These are phyloP conservation scores for Pollimyrus isidori DNA, from an alignment of 2,113 vertebrate species.

Conservation along the genomic window DNA sequence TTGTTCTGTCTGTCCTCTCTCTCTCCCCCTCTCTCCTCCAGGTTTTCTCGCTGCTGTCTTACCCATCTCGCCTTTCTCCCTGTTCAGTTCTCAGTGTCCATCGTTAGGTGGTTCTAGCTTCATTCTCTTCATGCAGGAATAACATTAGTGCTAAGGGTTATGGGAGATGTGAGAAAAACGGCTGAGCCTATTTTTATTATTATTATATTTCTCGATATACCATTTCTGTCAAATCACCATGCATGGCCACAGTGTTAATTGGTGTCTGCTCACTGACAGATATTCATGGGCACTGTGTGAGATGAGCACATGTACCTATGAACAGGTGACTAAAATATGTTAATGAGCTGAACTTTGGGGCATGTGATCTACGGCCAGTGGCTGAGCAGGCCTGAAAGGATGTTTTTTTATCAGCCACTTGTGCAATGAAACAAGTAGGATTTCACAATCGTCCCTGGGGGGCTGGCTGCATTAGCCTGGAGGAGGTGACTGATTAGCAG, in stretches of 20 bases:
- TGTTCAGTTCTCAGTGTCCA: neutral
- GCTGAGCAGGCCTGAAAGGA: neutral
- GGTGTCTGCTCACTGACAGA: neutral
- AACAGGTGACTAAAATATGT: neutral
- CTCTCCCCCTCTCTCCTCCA: neutral
- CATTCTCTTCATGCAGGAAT: constrained; percentile 27
- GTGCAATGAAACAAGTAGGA: neutral
- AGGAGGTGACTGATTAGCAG: neutral
- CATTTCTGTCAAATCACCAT: neutral
- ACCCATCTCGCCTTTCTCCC: constrained; percentile 47
- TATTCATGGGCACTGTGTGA: neutral
- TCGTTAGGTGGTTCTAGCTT: neutral
- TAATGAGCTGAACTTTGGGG: neutral
- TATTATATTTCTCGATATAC: neutral
- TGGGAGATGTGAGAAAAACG: neutral
- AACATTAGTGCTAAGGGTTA: constrained; percentile 39
- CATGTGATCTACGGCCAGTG: neutral
- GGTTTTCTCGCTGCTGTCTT: neutral
- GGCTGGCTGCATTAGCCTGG: neutral
- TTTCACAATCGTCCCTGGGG: neutral
- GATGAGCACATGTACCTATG: neutral
- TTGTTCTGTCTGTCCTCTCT: neutral
- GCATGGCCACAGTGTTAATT: neutral
- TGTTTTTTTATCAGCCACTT: neutral
- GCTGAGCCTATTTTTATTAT: neutral